Base-by-base conservation (phyloP, 1,140 invertebrate species). In the Palaemon carinicauda region DNA sequence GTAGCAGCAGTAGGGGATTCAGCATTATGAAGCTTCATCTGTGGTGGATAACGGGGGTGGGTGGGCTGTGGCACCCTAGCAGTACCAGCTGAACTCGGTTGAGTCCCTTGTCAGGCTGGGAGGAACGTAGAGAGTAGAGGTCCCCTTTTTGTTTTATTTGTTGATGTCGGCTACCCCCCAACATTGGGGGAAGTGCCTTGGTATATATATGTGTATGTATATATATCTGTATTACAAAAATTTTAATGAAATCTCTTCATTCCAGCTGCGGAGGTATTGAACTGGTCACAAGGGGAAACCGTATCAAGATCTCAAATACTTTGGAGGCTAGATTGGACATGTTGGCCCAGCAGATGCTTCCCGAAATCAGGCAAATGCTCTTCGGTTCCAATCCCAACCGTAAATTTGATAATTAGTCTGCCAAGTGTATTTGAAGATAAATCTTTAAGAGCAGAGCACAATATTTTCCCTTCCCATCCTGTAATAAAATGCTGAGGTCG, bases 321-420 rank as follows among this genome's bases (percentile, higher is more conserved):
- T 92, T 99, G 91, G 98, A 99, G 92, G 96, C 95, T 87, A 94
- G 98, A 90, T 93, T 99, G 91, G 97, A 98, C 90, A 93, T 99
- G 91, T 97, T 99, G 91, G 96, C 97, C 78, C 94, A 96, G 90
- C 97, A 99, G 92, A 94, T 99, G 92, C 92, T 99, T 90, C 98
- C 98, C 10, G 95, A 98, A 91, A 96, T 99, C 88, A 96, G 98
- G 93, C 96, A 94, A 77, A 96, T 97, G 33, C 93, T 99, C 75
- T 99, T 99, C 92, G 98, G 98, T 41, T 94, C 94, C 89, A 99
- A 99, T 92, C 94, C 95, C 54, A 99, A 99, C 93, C 95, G 98
- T 91, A 98, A 97, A 94, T 99, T 99, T 93, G 95, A 95, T 90
- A 98, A 99, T 93, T 99, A 98, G 91, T 82, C 24, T 24, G n/a